Base-by-base conservation (phyloP, 37 sponge, comb jelly and placozoan species). In the Aplysina aerophoba region DNA sequence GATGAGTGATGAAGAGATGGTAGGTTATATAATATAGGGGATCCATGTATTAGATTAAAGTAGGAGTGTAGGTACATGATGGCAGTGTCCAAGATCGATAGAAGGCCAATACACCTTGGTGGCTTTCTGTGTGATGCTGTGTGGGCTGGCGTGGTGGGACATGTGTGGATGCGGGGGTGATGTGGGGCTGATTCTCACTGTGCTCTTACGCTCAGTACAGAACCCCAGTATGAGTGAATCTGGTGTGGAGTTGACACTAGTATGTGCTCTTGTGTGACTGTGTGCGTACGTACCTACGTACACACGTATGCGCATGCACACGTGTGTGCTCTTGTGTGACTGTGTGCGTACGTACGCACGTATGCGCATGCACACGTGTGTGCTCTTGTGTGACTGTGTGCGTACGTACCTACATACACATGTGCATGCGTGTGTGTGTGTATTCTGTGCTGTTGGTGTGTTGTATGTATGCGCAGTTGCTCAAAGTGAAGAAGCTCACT, bases 401-500 rank as follows among this genome's bases (percentile, higher is more conserved):
- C 4, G 33, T 11, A 30, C 71, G 30, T 69, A 65, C 34, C 35
- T 69, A 69, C 71, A 30, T 27, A 25, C 17, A 14, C 12, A 14
- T 62, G 63, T 62, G 63, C 12, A 14, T 62, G 63, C 12, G 63
- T 62, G 63, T 62, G 13, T 62, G 63, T 62, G 63, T 62, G 63
- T 62, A 25, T 11, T 62, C 25, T 62, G 13, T 27, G n/a, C 25
- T 22, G 63, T 62, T 3, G 4, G 27, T 62, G 2, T 22, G 63
- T 14, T 62, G 3, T 44, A 44, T 44, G 3, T 8, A 44, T 8
- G 8, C n/a, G 13, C 63, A 75, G 78, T 15, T 75, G 78, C 78
- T 36, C 25, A 75, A 75, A 75, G 78, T 75, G 44, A 75, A 41
- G 53, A 75, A 75, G 24, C 39, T 75, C 53, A 75, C 78, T 2